Conservation (phyloP, 2,113 vertebrate species). For the Alligator sinensis region DNA sequence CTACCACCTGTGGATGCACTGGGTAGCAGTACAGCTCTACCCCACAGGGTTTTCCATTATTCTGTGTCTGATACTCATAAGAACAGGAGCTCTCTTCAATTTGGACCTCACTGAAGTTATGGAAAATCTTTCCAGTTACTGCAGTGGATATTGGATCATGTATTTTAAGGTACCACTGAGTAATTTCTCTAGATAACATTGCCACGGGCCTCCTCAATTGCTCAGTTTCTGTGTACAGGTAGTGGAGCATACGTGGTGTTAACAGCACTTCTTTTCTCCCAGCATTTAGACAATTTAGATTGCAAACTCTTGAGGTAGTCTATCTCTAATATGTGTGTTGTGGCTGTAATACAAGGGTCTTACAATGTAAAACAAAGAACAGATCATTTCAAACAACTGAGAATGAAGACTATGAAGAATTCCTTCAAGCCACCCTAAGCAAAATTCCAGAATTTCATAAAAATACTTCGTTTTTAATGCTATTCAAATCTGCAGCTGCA, state of each 20-base stretch:
- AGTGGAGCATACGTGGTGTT: too few species aligned
- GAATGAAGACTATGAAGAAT: neutral
- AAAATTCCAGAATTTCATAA: neutral
- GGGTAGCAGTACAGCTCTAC: too few species aligned
- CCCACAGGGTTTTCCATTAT: neutral
- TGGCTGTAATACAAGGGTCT: neutral
- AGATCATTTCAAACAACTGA: neutral
- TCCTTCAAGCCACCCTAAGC: neutral
- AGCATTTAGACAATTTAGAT: neutral
- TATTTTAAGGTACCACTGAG: too few species aligned
- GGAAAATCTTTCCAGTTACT: neutral
- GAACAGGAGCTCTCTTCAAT: neutral
- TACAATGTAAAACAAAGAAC: neutral
- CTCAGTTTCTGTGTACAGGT: neutral
- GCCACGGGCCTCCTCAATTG: neutral
- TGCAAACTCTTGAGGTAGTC: neutral
- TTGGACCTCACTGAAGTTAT: accelerated
- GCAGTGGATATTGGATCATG: neutral
- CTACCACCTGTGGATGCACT: too few species aligned
- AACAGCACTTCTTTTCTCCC: too few species aligned
- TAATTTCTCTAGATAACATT: neutral
- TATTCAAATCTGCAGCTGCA: neutral
- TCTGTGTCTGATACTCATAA: neutral
- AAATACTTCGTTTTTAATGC: neutral
- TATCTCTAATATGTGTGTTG: neutral